Evolutionary conservation across 2,888 invertebrate species (phyloP), one percentile per base, ranked within the genome.

Genomic region (Sarcophaga subvicina): DNA sequence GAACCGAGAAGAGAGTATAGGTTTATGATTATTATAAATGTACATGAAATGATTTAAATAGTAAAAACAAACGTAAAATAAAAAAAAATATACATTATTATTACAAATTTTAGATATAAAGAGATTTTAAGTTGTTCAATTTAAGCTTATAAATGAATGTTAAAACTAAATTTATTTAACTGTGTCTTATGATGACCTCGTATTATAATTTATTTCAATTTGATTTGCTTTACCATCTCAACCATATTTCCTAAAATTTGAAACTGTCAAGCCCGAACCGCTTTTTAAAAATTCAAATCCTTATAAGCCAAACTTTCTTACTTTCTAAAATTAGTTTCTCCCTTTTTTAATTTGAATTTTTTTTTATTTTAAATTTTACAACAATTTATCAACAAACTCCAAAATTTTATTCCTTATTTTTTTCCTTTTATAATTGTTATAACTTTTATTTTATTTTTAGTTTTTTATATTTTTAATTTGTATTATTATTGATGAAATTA

Each of bases 401-500:
- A 37, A 37, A 6, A 37, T 37, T 37, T 77, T 63, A 22, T 69
- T 14, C 47, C 2, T 2, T 62, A 37, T 10, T 54, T 77, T 63
- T 69, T 14, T 64, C 2, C 4, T 62, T 37, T 37, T 37, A 14
- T 20, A 37, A 37, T 37, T 45, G 79, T 70, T 79, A 70, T 70
- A 37, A 4, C 63, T 64, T 69, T 20, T 67, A 37, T 37, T 37
- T 4, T n/a, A 14, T 79, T 71, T 37, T 27, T 63, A 27, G 27
- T 79, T 62, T 71, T 54, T 47, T 70, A 59, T 66, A 54, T 59
- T 45, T 80, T 69, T 75, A 54, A 63, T 49, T 75, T 60, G 20
- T 67, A 73, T 73, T 63, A 73, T 45, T 45, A 22, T 37, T 37
- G 25, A 14, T 54, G 54, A 14, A 14, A 4, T 54, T 54, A 54